A percentile compares a stretch with the other conserved stretches of the same genome.
phyloP scores from a whole-genome alignment of 2,888 invertebrate genomes.

The Phortica okadai region DNA sequence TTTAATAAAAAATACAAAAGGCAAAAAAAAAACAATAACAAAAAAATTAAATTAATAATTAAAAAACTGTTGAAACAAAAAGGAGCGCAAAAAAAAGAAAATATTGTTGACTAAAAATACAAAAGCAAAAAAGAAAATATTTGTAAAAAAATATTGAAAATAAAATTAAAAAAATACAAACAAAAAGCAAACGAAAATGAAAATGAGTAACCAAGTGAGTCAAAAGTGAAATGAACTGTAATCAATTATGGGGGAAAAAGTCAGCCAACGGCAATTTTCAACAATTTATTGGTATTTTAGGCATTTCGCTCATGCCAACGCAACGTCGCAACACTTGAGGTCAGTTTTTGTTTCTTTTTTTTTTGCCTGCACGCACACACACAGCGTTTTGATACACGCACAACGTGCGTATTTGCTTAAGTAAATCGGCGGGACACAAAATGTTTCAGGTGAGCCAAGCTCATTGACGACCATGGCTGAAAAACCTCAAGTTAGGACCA shows the following conservation, averaged over 20 bases:
- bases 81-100: not conserved
- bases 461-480: not conserved
- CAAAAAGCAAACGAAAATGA: not conserved
- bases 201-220: conserved; percentile 11
- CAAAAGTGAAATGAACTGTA: conserved; percentile 65
- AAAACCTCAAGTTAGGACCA: conserved; percentile 22
- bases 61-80: too few species aligned
- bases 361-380: not conserved
- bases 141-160: not conserved
- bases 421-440: not conserved
- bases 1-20: not conserved
- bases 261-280: conserved; percentile 41
- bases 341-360: not conserved
- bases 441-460: too few species aligned
- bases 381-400: not conserved
- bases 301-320: not conserved
- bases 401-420: not conserved
- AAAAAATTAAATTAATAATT: too few species aligned
- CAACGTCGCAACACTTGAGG: not conserved
- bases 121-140: not conserved
- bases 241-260: conserved; percentile 56
- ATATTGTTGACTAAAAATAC: not conserved
- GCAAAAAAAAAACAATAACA: too few species aligned
- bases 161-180: not conserved
- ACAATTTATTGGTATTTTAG: conserved; percentile 21